phyloP scores from a whole-genome alignment of 2,888 invertebrate genomes.

The Oeneis ivallda region DNA sequence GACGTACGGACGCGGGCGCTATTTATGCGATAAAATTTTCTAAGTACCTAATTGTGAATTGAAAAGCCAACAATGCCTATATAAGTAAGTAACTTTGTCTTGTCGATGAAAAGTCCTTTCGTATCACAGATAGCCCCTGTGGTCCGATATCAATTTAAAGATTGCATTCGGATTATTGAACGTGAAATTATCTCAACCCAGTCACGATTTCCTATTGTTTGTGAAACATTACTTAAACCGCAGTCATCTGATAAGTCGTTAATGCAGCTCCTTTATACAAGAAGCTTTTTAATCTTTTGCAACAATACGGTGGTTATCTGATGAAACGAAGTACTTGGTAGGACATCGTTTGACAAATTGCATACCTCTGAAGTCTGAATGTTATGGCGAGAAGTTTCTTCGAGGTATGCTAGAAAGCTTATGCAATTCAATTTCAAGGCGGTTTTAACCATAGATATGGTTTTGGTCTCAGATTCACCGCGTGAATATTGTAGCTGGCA shows the following conservation, averaged over 20 bases:
- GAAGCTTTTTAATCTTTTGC: slow-evolving; percentile 8
- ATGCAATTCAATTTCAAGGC: too few relatives aligned
- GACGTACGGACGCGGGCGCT: too few relatives aligned
- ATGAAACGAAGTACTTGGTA: not conserved
- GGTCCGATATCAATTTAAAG: slow-evolving; percentile 24
- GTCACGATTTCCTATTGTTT: slow-evolving; percentile 37
- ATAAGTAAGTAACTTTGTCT: too few relatives aligned
- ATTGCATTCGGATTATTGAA: slow-evolving; percentile 20
- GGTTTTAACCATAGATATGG: too few relatives aligned
- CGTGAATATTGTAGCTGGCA: too few relatives aligned
- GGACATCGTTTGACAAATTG: slow-evolving; percentile 2
- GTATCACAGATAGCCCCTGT: not conserved
- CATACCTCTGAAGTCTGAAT: not conserved
- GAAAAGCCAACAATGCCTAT: too few relatives aligned
- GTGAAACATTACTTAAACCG: slow-evolving; percentile 26
- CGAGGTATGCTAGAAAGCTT: too few relatives aligned
- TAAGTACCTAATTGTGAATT: too few relatives aligned
- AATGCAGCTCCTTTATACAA: slow-evolving; percentile 14
- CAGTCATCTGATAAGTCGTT: slow-evolving; percentile 23
- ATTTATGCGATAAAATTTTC: too few relatives aligned
- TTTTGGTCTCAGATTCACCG: too few relatives aligned
- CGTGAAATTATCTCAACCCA: slow-evolving; percentile 21
- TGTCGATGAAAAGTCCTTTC: not conserved
- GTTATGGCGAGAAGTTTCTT: too few relatives aligned
- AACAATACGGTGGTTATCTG: slow-evolving; percentile 12